Evolutionary conservation across 30 jellyfish, hydroid and myxozoan species (phyloP).

Genomic region (Aurelia sp.): DNA sequence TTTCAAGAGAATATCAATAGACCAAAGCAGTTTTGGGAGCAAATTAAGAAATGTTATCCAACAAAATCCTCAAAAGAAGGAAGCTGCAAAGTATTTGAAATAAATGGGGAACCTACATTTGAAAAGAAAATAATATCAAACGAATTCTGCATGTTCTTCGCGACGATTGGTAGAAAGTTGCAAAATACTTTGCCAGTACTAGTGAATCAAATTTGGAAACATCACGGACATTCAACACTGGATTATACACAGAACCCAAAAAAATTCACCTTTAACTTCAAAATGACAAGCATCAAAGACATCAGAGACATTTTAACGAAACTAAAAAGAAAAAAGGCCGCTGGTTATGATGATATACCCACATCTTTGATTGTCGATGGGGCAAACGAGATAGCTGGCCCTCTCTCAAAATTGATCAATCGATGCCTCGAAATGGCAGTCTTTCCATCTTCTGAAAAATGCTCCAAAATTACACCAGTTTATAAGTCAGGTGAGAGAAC

Average conservation of each 20-base stretch:
- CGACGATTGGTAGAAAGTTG: background rate
- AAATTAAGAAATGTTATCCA: no score
- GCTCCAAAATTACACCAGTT: slow-evolving; percentile 59
- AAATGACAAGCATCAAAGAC: background rate
- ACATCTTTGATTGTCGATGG: slow-evolving; percentile 50
- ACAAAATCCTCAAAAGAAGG: slow-evolving; percentile 18
- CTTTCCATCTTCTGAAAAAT: no score
- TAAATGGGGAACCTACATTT: slow-evolving; percentile 50
- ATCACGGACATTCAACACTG: background rate
- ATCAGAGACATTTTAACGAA: no score
- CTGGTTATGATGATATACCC: slow-evolving; percentile 52
- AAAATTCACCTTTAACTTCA: no score
- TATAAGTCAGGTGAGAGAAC: slow-evolving; percentile 48
- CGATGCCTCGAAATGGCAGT: no score
- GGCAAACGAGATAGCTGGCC: slow-evolving; percentile 76
- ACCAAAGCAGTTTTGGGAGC: no score
- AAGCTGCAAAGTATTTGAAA: slow-evolving; percentile 53
- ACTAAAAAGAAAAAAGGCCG: no score
- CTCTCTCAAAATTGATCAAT: background rate
- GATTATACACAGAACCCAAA: no score
- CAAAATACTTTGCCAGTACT: slow-evolving; percentile 54
- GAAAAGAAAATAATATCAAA: slow-evolving; percentile 50
- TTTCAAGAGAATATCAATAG: no score
- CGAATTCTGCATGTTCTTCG: slow-evolving; percentile 35
- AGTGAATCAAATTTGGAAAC: slow-evolving; percentile 50